Evolutionary conservation across 2,113 vertebrate species (phyloP), one percentile per base, ranked within the genome.

Genomic region (Corydoras sp.): DNA sequence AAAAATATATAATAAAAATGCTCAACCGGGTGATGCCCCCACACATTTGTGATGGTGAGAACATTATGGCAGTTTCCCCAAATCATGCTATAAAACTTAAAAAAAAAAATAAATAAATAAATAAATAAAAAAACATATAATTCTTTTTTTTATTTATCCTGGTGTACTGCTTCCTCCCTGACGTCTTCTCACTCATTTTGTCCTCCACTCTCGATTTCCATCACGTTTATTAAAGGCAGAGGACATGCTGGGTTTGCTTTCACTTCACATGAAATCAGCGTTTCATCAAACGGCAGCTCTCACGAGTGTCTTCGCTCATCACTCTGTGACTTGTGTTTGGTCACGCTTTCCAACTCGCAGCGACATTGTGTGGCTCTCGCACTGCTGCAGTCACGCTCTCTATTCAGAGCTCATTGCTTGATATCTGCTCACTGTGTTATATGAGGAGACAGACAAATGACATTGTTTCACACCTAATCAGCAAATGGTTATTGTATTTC

Each of bases 391-490:
- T 30, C 32, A 31, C 9, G 55, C 64, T 50, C 53, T 58, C 10
- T 65, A 31, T 53, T 65, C 60, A 43, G 35, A 59, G 65, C 9
- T 55, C 54, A 43, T 18, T 15, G 14, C 24, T 18, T 54, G 29
- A 15, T 35, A 30, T 10, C 18, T 12, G n/a, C 56, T 32, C 64
- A 67, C 65, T 54, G 30, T 15, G 5, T 67, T 67, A 61, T 51
- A 67, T 30, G 43, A 35, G 15, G 49, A 54, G 64, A 54, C 63
- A 73, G 62, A 66, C 31, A 60, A 67, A 49, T 53, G 56, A 69
- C 4, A 56, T 43, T 55, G 43, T 60, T 62, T 53, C 49, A 66
- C n/a, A 53, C 56, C 12, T 66, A 29, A 65, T 58, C 55, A 49
- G 56, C 53, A 0, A 43, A 55, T 6, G 10, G 32, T 48, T 58